A percentile compares a stretch with the other conserved stretches of the same genome.
These are phyloP conservation scores for Epiblema foenella DNA, from an alignment of 2,888 invertebrate species.

Conservation along the genomic window DNA sequence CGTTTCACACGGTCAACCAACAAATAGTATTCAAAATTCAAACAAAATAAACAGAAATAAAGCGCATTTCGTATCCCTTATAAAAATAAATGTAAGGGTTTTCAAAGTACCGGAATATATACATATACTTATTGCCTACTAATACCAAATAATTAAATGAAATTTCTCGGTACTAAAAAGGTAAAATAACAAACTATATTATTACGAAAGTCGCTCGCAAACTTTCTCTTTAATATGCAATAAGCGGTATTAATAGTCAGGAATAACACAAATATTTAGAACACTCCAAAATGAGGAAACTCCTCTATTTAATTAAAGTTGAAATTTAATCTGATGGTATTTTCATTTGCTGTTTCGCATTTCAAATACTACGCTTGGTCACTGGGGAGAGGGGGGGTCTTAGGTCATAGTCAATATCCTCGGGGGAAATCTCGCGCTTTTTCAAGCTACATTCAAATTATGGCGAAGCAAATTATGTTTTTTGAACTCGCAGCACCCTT, in stretches of 20 bases:
- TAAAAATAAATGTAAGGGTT: not conserved
- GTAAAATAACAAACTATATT: conserved; percentile 10
- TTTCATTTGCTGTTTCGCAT: too few species aligned
- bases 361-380: too few species aligned
- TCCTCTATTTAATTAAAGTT: not conserved
- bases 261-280: conserved; percentile 27
- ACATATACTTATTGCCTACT: not conserved
- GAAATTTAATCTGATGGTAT: not conserved
- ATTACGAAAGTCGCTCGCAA: not conserved
- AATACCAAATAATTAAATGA: not conserved
- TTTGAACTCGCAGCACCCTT: too few species aligned
- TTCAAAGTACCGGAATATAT: not conserved
- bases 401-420: too few species aligned
- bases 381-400: too few species aligned
- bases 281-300: not conserved
- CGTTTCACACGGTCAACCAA: too few species aligned
- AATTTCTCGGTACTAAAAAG: not conserved
- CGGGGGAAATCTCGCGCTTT: too few species aligned
- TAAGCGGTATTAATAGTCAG: conserved; percentile 21
- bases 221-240: conserved; percentile 1
- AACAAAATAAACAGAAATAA: not conserved
- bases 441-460: too few species aligned
- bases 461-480: too few species aligned
- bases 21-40: not conserved
- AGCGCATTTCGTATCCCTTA: not conserved